Evolutionary conservation across 2,888 invertebrate genomes (phyloP), one percentile per base, ranked within the genome.

Genomic region (Torymus tubicola): DNA sequence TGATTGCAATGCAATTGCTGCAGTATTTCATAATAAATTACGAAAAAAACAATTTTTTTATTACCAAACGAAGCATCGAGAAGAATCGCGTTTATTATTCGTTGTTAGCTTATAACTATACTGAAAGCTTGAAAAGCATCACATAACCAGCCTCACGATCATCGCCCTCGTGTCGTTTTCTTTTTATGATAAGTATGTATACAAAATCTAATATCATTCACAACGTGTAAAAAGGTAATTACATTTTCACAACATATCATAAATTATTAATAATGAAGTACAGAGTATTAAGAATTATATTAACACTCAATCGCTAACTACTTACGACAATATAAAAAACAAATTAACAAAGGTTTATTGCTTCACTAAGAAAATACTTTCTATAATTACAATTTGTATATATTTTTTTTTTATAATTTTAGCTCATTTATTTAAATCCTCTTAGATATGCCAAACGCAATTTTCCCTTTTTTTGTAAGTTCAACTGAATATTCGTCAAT

Each of bases 31-130:
- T 31, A 31, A 53, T 11, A 69, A 31, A 11, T 24, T 42, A 16
- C n/a, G 8, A 11, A 55, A 61, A 42, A 14, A 18, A n/a, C 12
- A 16, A n/a, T 42, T 13, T 42, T 5, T 60, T 24, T 31, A 31
- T n/a, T n/a, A n/a, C 31, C 2, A 61, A 75, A 61, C 10, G 4
- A 68, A 68, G 50, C 12, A 52, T 12, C 1, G 14, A 72, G 65
- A 64, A 31, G 14, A 13, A n/a, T 60, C 16, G 16, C n/a, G 13
- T 61, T 12, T 11, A 12, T 64, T 10, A 5, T 70, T 78, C 70
- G 71, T 78, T 78, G 78, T 78, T 64, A 58, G 61, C 63, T 50
- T 70, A 77, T 31, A 68, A 53, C n/a, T n/a, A n/a, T 24, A 65
- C 52, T 78, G 65, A 65, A 71, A 68, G 58, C 58, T 64, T 65